A percentile compares a stretch with the other conserved stretches of the same genome.
phyloP scores from a whole-genome alignment of 2,888 invertebrate genomes.

The Eristalinus sepulchralis region DNA sequence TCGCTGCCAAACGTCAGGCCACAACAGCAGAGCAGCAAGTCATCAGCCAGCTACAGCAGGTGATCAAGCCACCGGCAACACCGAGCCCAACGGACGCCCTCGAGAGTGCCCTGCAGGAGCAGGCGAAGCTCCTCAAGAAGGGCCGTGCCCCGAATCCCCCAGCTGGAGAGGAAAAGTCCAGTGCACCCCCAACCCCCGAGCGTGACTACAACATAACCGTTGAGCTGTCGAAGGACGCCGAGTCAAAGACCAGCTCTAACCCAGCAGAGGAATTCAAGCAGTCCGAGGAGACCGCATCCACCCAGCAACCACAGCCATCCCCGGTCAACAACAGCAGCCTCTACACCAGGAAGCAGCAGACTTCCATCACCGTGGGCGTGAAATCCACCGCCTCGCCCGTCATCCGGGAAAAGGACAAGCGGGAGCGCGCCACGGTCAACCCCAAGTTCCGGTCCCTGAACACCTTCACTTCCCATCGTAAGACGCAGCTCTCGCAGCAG shows the following conservation, averaged over 20 bases:
- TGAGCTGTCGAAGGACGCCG: conserved; percentile 74
- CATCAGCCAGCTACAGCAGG: conserved; percentile 82
- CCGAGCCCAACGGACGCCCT: conserved; percentile 72
- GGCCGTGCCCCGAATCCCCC: conserved; percentile 91
- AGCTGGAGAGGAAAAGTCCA: conserved; percentile 75
- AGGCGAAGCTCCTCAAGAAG: conserved; percentile 84
- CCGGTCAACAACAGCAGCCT: conserved; percentile 64
- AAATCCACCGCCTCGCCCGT: conserved; percentile 86
- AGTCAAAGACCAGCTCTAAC: neutral
- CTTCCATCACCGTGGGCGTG: conserved; percentile 74
- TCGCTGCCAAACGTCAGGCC: conserved; percentile 82
- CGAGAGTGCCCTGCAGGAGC: conserved; percentile 76
- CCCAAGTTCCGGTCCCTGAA: conserved; percentile 84
- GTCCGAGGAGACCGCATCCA: conserved; percentile 9
- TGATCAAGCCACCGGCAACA: conserved; percentile 77
- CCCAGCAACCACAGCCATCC: conserved; percentile 35
- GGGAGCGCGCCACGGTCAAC: conserved; percentile 86
- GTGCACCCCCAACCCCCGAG: conserved; percentile 79
- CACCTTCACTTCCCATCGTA: conserved; percentile 80
- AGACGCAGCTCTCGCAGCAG: conserved; percentile 76
- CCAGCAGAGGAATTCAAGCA: conserved; percentile 29
- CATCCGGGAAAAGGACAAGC: conserved; percentile 88
- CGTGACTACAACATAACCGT: conserved; percentile 77
- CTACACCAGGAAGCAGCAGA: conserved; percentile 73
- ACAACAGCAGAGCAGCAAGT: conserved; percentile 81